phyloP scores from a whole-genome alignment of 1,140 invertebrate species.

The Pantala flavescens region DNA sequence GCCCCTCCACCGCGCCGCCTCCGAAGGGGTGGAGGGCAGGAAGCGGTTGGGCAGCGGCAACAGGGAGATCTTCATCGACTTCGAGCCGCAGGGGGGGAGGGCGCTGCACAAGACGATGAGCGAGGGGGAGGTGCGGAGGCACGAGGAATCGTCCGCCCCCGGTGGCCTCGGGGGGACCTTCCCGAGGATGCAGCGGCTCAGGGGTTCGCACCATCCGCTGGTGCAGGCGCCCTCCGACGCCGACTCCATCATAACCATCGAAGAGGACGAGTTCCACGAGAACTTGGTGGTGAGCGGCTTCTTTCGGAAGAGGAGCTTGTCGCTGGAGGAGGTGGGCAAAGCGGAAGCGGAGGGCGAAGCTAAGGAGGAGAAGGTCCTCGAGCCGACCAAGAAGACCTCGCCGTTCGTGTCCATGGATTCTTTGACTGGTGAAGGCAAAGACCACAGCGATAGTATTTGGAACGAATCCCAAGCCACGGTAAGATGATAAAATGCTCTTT shows the following conservation, averaged over 20 bases:
- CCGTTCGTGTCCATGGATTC: slow-evolving; percentile 73
- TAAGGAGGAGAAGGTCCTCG: background rate
- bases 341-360: background rate
- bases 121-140: slow-evolving; percentile 59
- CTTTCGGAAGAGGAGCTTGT: slow-evolving; percentile 35
- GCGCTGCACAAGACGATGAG: slow-evolving; percentile 66
- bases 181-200: background rate
- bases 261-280: slow-evolving; percentile 57
- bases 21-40: slow-evolving; percentile 41
- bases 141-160: background rate
- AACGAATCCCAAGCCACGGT: slow-evolving; percentile 72
- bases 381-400: slow-evolving; percentile 34
- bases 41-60: slow-evolving; percentile 22
- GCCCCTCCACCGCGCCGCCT: slow-evolving; percentile 65
- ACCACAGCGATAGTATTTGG: slow-evolving; percentile 75
- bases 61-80: slow-evolving; percentile 71
- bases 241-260: background rate
- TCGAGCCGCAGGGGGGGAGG: slow-evolving; percentile 59
- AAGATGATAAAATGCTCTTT: slow-evolving; percentile 16
- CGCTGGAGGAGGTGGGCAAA: slow-evolving; percentile 26
- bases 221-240: background rate
- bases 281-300: slow-evolving; percentile 60
- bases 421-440: slow-evolving; percentile 58
- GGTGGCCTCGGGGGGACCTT: background rate
- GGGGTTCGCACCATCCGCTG: background rate